phyloP scores from a whole-genome alignment of 2,888 invertebrate genomes.

The Gymnocheta viridis region DNA sequence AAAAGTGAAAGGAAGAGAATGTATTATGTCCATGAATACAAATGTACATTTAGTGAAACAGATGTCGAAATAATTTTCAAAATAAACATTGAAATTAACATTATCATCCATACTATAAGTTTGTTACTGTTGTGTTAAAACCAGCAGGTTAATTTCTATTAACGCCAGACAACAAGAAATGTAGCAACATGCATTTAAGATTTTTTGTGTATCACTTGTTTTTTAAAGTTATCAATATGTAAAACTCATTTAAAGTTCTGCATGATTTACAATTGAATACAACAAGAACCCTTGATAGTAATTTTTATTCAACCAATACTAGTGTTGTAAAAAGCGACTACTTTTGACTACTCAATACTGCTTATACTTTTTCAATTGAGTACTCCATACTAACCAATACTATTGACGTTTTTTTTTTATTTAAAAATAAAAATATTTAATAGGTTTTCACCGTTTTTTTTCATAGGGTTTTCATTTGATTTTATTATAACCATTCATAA shows the following conservation, averaged over 20 bases:
- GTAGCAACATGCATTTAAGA: slow-evolving; percentile 35
- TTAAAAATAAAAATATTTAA: too few species aligned
- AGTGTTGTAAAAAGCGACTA: too few species aligned
- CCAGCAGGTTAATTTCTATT: slow-evolving; percentile 50
- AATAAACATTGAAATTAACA: slow-evolving; percentile 32
- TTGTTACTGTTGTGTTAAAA: slow-evolving; percentile 3
- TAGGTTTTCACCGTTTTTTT: too few species aligned
- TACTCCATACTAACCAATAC: too few species aligned
- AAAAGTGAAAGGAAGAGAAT: neutral
- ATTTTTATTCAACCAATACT: too few species aligned
- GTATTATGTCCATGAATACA: neutral
- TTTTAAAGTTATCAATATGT: neutral
- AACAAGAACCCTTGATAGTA: neutral
- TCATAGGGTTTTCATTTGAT: too few species aligned
- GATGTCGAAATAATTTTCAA: slow-evolving; percentile 44
- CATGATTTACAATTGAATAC: slow-evolving; percentile 7
- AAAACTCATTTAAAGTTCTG: slow-evolving; percentile 19
- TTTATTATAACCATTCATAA: too few species aligned
- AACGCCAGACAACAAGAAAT: neutral
- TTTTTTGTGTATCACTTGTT: slow-evolving; percentile 30
- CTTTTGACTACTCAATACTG: too few species aligned
- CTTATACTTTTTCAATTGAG: too few species aligned
- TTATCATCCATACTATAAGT: slow-evolving; percentile 17
- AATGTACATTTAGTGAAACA: slow-evolving; percentile 53
- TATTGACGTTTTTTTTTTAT: too few species aligned